Evolutionary conservation across 2,888 invertebrate species (phyloP), one percentile per base, ranked within the genome.

Genomic region (Drosophila trichaetosa): DNA sequence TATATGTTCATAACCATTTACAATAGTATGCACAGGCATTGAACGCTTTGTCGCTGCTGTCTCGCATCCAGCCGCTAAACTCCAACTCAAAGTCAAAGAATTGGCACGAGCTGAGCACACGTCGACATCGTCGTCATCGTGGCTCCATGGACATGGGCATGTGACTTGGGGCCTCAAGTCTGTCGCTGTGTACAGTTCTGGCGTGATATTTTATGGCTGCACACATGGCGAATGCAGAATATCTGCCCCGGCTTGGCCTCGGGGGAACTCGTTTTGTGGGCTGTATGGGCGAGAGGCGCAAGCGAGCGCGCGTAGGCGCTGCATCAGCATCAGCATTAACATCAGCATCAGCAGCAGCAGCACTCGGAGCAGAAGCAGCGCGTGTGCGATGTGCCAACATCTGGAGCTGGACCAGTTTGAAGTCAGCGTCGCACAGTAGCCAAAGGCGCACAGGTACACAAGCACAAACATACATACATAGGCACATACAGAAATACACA

Each of bases 101-200:
- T 89, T 89, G 89, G 89, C 89, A 89, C 89, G 89, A 89, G 89
- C 90, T 77, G 77, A 78, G 90, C 89, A 89, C 89, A 90, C 89
- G 87, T 88, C 88, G 73, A 27, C 46, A 60, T 51, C 42, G 57
- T 8, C 24, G 56, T 52, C 65, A 46, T 56, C 51, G 58, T 67
- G 72, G 66, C 40, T 68, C 59, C 76, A 66, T 64, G 73, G 69
- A 60, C 61, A 42, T 69, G 67, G 67, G 54, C 36, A 42, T 70
- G 79, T 58, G 74, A 72, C 65, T 70, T 70, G 63, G 69, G 34
- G 62, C 56, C 33, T 18, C 68, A 60, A 63, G 53, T 70, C 70
- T 76, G 68, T 62, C 52, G 68, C 56, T 58, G 68, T 67, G 85
- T 86, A 87, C 85, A 86, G 87, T 88, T 88, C 80, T 82, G 80